Conservation (phyloP, 64 coral and sea anemone species). For the Exaiptasia diaphana region DNA sequence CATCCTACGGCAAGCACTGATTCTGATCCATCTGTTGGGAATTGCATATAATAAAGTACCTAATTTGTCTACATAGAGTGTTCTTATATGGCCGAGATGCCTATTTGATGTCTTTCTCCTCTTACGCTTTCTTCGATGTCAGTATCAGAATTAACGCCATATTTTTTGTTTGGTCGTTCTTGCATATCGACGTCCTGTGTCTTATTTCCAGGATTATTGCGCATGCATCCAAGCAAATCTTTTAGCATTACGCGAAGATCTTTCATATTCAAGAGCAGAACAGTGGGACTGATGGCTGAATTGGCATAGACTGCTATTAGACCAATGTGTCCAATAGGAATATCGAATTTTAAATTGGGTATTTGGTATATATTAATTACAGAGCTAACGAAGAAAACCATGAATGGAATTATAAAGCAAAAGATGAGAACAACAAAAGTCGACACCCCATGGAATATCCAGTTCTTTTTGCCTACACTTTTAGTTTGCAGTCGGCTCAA, state of each 20-base stretch:
- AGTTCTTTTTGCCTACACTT: not conserved
- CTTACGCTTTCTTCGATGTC: too few species aligned
- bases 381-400: not conserved
- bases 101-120: too few species aligned
- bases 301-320: not conserved
- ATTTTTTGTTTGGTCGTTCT: too few species aligned
- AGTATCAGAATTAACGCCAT: too few species aligned
- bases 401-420: not conserved
- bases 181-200: too few species aligned
- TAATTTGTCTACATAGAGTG: too few species aligned
- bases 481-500: not conserved
- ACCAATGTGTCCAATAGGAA: not conserved
- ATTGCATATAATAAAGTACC: too few species aligned
- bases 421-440: not conserved
- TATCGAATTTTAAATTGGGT: not conserved
- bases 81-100: too few species aligned
- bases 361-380: not conserved
- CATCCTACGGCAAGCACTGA: too few species aligned
- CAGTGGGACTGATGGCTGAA: not conserved
- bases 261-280: not conserved
- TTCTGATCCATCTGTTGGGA: too few species aligned
- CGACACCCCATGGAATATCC: not conserved
- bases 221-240: too few species aligned
- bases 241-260: not conserved
- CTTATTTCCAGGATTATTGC: too few species aligned